Evolutionary conservation across 2,888 invertebrate genomes (phyloP), one percentile per base, ranked within the genome.

Genomic region (Sympetrum striolatum): DNA sequence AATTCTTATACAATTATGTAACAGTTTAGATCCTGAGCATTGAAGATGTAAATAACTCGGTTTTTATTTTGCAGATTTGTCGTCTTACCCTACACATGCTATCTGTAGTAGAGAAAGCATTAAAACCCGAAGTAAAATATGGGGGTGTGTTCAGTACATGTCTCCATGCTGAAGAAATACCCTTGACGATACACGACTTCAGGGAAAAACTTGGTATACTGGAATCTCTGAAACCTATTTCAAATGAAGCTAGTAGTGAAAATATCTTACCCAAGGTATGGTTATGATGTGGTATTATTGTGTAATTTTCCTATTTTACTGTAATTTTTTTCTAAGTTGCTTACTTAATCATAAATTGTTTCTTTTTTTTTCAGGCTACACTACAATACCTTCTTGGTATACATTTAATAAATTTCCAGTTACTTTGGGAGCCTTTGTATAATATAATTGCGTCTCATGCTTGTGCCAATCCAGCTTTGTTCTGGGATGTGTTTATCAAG

Each of bases 401-500:
- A 91, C 37, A 64, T 39, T 97, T 97, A 93, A 95, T 97, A 35
- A 98, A 98, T 93, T 98, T 99, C 93, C 97, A 97, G 92, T 94
- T 98, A 22, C 93, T 99, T 0, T 99, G 99, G 99, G 96, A 97
- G 91, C 98, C 98, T 0, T 95, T 97, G 0, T 94, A 95, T 25
- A 96, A 97, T 92, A 95, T 98, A 79, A 96, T 99, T 82, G 95
- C 96, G 1, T 95, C 96, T 0, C 97, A 97, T 93, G 97, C 97
- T 0, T 95, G 95, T 92, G 95, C 95, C 0, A 93, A 94, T 0
- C 92, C 94, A 0, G 94, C 95, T n/a, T 94, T 95, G 44, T 98
- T 98, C 94, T 98, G 98, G 98, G 94, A 94, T 0, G 94, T 96
- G 73, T 98, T 96, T 92, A 94, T 95, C 58, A 93, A 94, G 48